Base-by-base conservation (phyloP, 2,113 vertebrate species). In the Erpornis zantholeuca region DNA sequence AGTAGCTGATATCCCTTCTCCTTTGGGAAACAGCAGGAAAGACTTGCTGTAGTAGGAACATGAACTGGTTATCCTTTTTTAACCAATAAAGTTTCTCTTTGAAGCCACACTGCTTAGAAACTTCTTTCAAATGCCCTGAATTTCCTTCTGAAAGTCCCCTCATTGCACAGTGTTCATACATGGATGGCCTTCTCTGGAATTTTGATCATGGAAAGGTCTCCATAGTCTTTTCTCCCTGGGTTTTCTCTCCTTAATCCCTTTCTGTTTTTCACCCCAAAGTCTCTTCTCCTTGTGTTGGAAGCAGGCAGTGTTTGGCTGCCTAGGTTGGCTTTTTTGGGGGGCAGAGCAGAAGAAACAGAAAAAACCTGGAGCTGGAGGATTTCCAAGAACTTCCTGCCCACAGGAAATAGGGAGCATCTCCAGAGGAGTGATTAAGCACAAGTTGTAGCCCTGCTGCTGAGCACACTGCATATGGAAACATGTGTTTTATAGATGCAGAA, bases 41-140 rank as follows among this genome's bases (percentile, higher is more conserved):
- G 72, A 44, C 19, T 47, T 83, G 16, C 8, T 81, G 79, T 53
- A 44, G 28, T 44, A 28, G 13, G 61, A 73, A 50, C 17, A 49
- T 12, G 47, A 87, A 63, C 47, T 10, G 10, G 21, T 75, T 33
- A 52, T 76, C 12, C 63, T 57, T 90, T 68, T 68, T 22, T 12
- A 45, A 42, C 65, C 93, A 94, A 77, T 94, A 45, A 83, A 64
- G 28, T 91, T 78, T 85, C 42, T 91, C 73, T 95, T 76, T 78
- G 28, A 82, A 93, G 49, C 35, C 24, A 60, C 31, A n/a, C 22
- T 33, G 76, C 50, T 70, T 69, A 22, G 60, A 82, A 72, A 57
- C 63, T 25, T 72, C 87, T 57, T 88, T 60, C 33, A 64, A 79
- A 87, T 23, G 76, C 53, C 66, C 45, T 52, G 28, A 15, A 7